Percentiles rank a stretch among this genome's conserved stretches.
phyloP scores from a whole-genome alignment of 2,888 invertebrate species.

The Ochropleura plecta region DNA sequence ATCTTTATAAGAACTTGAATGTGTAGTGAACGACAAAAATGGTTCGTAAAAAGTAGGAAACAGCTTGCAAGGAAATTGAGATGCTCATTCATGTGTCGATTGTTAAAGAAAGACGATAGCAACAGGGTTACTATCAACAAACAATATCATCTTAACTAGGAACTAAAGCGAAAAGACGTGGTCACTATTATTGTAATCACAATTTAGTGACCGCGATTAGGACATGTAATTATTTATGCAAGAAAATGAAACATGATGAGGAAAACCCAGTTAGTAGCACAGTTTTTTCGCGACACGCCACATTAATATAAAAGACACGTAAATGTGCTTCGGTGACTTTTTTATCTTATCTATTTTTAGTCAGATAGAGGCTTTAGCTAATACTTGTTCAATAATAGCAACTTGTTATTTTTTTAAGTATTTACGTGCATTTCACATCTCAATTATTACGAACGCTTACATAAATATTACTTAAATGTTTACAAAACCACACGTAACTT shows the following conservation, averaged over 20 bases:
- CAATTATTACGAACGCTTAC: slow-evolving; percentile 43
- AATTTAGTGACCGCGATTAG: slow-evolving; percentile 40
- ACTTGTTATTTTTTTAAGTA: slow-evolving; percentile 41
- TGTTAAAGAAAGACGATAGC: slow-evolving; percentile 26
- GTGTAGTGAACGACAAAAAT: slow-evolving; percentile 3
- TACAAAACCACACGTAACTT: slow-evolving; percentile 53
- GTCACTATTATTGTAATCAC: slow-evolving; percentile 42
- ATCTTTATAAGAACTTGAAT: slow-evolving; percentile 13
- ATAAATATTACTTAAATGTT: slow-evolving; percentile 56
- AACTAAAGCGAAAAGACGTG: slow-evolving; percentile 46
- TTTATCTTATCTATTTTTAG: slow-evolving; percentile 29
- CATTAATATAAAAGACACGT: slow-evolving; percentile 7
- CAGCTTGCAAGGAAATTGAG: slow-evolving; percentile 15
- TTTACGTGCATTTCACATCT: slow-evolving; percentile 16
- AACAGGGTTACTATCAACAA: slow-evolving; percentile 48
- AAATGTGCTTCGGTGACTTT: slow-evolving; percentile 11
- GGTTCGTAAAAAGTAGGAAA: slow-evolving; percentile 25
- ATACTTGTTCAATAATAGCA: slow-evolving; percentile 15
- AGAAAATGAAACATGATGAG: slow-evolving; percentile 21
- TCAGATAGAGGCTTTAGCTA: neutral
- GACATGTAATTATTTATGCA: slow-evolving; percentile 47
- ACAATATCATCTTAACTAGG: slow-evolving; percentile 52
- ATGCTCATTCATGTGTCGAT: slow-evolving; percentile 4
- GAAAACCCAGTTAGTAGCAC: neutral
- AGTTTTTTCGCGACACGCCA: neutral